Percentiles rank a stretch among this genome's conserved stretches.
phyloP scores from a whole-genome alignment of 2,113 vertebrate genomes.

The Corvus hawaiiensis region DNA sequence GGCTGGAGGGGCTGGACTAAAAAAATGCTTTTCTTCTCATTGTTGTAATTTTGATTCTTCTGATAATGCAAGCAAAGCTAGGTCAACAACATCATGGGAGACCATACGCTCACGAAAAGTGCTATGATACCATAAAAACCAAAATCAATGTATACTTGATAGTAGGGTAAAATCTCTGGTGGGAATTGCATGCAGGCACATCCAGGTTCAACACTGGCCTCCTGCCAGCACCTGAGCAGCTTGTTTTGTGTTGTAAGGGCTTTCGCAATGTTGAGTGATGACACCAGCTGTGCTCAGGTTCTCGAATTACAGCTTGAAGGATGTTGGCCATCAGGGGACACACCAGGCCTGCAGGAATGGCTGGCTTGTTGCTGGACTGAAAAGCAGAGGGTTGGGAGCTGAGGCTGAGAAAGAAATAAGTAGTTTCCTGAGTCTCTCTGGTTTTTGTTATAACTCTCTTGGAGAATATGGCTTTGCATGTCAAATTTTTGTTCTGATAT shows the following conservation, averaged over 20 bases:
- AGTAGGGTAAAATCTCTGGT: neutral
- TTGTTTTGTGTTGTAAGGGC: neutral
- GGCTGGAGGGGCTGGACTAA: neutral
- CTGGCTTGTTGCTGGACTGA: neutral
- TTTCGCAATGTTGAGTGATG: neutral
- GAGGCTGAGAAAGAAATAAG: neutral
- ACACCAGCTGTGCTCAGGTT: conserved; percentile 3
- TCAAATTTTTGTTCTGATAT: neutral
- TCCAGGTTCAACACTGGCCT: neutral
- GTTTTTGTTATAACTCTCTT: neutral
- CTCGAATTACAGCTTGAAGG: neutral
- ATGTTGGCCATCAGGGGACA: neutral
- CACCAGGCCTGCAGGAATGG: neutral
- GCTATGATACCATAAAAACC: neutral
- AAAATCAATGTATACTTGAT: neutral
- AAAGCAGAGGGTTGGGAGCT: neutral
- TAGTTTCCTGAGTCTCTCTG: neutral
- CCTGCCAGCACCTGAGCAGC: neutral
- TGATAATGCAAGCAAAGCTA: neutral
- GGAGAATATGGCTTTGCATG: neutral
- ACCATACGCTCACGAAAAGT: neutral
- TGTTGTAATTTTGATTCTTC: neutral
- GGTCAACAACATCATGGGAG: neutral
- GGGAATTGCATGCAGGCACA: neutral
- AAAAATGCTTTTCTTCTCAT: neutral